Evolutionary conservation across 2,888 invertebrate species (phyloP).

Genomic region (Hemaris fuciformis): DNA sequence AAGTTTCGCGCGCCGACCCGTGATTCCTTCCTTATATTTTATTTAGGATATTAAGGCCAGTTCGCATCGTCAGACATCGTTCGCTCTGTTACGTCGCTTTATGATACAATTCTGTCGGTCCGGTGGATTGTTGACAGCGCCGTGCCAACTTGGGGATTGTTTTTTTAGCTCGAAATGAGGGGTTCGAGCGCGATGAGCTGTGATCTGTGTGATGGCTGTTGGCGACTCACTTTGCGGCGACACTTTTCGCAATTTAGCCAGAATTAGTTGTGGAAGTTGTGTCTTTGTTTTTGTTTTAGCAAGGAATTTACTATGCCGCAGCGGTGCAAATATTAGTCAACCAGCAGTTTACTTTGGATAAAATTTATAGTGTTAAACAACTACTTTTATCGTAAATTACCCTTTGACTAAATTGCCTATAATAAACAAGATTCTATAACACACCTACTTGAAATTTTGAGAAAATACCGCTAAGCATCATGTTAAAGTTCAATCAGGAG

Average conservation of each 20-base stretch:
- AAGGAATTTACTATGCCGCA: neutral
- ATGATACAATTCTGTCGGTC: conserved; percentile 57
- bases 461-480: too few species aligned
- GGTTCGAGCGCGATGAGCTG: neutral
- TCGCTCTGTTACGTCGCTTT: conserved; percentile 65
- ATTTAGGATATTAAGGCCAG: conserved; percentile 69
- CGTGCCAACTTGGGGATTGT: conserved; percentile 19
- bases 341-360: too few species aligned
- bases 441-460: too few species aligned
- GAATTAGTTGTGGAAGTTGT: neutral
- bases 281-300: neutral
- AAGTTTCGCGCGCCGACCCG: conserved; percentile 47
- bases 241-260: neutral
- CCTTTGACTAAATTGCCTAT: too few species aligned
- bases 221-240: neutral
- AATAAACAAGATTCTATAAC: too few species aligned
- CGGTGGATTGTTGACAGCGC: conserved; percentile 53
- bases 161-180: neutral
- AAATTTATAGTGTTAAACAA: too few species aligned
- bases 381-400: too few species aligned
- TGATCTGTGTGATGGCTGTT: conserved; percentile 1
- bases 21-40: conserved; percentile 77
- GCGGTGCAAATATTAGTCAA: too few species aligned
- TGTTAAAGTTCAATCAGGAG: too few species aligned
- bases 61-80: conserved; percentile 59